Percentiles rank a stretch among this genome's conserved stretches.
phyloP scores from a whole-genome alignment of 2,888 invertebrate species.

The Ochlodes sylvanus region DNA sequence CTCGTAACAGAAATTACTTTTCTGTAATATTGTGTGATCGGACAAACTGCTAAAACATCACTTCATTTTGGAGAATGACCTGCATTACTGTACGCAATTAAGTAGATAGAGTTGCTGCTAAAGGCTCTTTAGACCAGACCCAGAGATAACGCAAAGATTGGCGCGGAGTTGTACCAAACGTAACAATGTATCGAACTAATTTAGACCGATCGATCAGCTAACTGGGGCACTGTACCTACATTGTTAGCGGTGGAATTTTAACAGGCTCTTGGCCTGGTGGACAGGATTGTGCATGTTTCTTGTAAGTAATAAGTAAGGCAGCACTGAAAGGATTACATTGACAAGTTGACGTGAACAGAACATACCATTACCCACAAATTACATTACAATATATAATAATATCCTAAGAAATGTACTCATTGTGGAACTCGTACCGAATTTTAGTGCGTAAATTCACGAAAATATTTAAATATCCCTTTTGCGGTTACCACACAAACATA shows the following conservation, averaged over 20 bases:
- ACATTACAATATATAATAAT: not conserved
- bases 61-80: too few species aligned
- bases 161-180: not conserved
- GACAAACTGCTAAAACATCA: too few species aligned
- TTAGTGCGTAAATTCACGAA: too few species aligned
- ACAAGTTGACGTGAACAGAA: not conserved
- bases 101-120: not conserved
- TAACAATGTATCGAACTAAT: constrained; percentile 31
- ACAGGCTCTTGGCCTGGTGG: constrained; percentile 25
- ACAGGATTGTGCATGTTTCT: constrained; percentile 26
- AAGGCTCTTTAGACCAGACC: not conserved
- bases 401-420: too few species aligned
- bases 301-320: not conserved
- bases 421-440: too few species aligned
- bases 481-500: too few species aligned
- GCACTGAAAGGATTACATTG: constrained; percentile 2
- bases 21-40: too few species aligned
- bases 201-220: constrained; percentile 31
- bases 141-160: not conserved
- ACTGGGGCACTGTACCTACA: constrained; percentile 31
- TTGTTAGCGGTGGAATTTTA: constrained; percentile 32
- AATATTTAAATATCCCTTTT: too few species aligned
- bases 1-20: too few species aligned
- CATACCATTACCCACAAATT: not conserved
- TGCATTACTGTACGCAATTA: too few species aligned